phyloP scores from a whole-genome alignment of 1,140 invertebrate species.

The Amphibalanus amphitrite region DNA sequence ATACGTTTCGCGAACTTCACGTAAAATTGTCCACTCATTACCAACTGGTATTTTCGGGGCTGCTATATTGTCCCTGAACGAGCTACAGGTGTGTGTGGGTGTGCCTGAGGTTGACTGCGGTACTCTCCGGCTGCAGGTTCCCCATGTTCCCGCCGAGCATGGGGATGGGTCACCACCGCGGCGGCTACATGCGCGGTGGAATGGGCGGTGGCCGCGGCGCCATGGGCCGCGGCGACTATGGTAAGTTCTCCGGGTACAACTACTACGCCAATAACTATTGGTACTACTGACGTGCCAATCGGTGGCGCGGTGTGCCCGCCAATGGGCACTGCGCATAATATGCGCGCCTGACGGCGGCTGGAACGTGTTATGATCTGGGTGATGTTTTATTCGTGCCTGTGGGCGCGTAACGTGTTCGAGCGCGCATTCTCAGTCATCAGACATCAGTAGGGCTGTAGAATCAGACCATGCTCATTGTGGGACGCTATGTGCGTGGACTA shows the following conservation, averaged over 20 bases:
- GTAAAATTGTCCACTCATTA: too few species aligned
- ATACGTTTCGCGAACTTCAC: too few species aligned
- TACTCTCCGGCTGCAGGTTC: constrained; percentile 14
- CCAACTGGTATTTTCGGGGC: too few species aligned
- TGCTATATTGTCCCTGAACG: too few species aligned
- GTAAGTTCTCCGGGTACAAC: constrained; percentile 40
- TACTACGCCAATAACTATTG: constrained; percentile 20
- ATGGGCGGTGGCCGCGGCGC: constrained; percentile 29
- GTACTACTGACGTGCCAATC: constrained; percentile 15
- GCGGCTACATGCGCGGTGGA: constrained; percentile 34
- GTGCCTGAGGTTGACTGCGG: background rate
- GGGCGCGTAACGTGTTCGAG: too few species aligned
- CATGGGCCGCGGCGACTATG: constrained; percentile 66
- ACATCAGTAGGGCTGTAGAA: background rate
- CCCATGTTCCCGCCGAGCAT: constrained; percentile 18
- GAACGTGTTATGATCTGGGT: background rate
- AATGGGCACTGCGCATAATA: background rate
- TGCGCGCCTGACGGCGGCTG: background rate
- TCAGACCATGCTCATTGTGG: background rate
- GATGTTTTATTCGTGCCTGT: background rate
- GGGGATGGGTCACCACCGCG: constrained; percentile 12
- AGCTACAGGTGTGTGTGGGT: too few species aligned
- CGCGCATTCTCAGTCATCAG: background rate
- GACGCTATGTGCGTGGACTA: background rate
- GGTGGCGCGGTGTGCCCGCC: background rate